Evolutionary conservation across 2,113 vertebrate species (phyloP).

Genomic region (Puntigrus tetrazona): DNA sequence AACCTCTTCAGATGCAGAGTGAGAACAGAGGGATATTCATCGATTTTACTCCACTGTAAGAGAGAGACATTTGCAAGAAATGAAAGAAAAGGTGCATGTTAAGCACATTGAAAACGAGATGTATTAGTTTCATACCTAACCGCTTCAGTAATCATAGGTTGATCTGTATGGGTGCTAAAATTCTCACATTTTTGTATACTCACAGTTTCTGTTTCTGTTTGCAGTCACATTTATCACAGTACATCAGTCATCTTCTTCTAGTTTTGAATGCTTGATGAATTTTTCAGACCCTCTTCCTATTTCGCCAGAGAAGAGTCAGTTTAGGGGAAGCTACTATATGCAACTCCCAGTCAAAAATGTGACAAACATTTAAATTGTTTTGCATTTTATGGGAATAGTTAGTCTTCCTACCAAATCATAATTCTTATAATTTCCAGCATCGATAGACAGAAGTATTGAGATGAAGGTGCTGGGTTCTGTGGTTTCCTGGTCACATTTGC

Average conservation of each 20-base stretch:
- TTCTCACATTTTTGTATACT: slow-evolving; percentile 50
- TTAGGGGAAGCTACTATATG: too few relatives aligned
- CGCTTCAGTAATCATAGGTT: too few relatives aligned
- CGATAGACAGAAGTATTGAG: slow-evolving; percentile 63
- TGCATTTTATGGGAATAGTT: neutral
- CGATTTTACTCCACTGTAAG: slow-evolving; percentile 60
- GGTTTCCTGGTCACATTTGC: neutral
- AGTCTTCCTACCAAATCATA: slow-evolving; percentile 64
- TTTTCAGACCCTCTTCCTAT: slow-evolving; percentile 54
- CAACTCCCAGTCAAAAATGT: too few relatives aligned
- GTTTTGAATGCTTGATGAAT: slow-evolving; percentile 47
- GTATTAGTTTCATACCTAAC: too few relatives aligned
- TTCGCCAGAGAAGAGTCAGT: too few relatives aligned
- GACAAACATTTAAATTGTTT: too few relatives aligned
- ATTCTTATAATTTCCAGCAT: neutral
- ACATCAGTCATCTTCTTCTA: slow-evolving; percentile 69
- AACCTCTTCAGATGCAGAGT: slow-evolving; percentile 72
- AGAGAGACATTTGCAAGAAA: neutral
- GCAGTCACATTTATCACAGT: slow-evolving; percentile 64
- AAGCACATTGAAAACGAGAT: neutral
- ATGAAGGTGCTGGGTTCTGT: slow-evolving; percentile 55
- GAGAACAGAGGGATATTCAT: slow-evolving; percentile 64
- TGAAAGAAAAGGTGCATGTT: neutral
- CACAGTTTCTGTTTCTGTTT: slow-evolving; percentile 60
- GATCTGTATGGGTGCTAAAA: neutral